Percentiles rank a stretch among this genome's conserved stretches.
These are phyloP conservation scores for Seladonia tumulorum DNA, from an alignment of 2,888 invertebrate genomes.

Conservation along the genomic window DNA sequence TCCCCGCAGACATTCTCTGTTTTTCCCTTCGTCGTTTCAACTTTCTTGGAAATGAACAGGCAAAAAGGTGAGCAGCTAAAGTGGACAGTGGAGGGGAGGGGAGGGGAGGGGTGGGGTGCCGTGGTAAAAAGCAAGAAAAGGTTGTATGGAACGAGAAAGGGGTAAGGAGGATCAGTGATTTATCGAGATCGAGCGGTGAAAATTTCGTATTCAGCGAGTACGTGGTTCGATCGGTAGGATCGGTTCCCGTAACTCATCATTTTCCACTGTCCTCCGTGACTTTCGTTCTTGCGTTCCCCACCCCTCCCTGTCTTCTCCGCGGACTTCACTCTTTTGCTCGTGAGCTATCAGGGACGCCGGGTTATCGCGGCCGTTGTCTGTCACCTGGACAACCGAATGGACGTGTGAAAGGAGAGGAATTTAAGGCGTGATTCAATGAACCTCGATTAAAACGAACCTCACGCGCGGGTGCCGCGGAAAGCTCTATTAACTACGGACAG, in stretches of 20 bases:
- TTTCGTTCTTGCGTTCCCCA: conserved; percentile 47
- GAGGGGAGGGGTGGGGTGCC: not conserved
- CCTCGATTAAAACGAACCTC: conserved; percentile 37
- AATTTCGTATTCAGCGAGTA: conserved; percentile 72
- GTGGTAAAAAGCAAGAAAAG: conserved; percentile 10
- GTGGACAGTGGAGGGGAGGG: not conserved
- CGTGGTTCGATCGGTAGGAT: conserved; percentile 63
- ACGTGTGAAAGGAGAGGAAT: conserved; percentile 40
- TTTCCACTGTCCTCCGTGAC: conserved; percentile 58
- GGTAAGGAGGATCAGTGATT: conserved; percentile 63
- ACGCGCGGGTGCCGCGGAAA: not conserved
- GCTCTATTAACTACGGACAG: conserved; percentile 5
- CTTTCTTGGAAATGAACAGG: conserved; percentile 39
- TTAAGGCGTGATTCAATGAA: conserved; percentile 32
- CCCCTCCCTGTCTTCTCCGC: conserved; percentile 12
- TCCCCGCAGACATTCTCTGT: not conserved
- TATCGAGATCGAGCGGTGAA: conserved; percentile 68
- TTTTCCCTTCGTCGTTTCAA: conserved; percentile 31
- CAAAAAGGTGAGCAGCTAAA: conserved; percentile 32
- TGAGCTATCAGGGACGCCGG: conserved; percentile 26
- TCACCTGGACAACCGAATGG: conserved; percentile 38
- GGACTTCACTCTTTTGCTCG: conserved; percentile 12
- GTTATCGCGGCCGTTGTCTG: conserved; percentile 46
- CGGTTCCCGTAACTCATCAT: conserved; percentile 69
- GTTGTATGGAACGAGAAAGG: not conserved